Conservation (phyloP, 2,113 vertebrate genomes). For the Antidorcas marsupialis region DNA sequence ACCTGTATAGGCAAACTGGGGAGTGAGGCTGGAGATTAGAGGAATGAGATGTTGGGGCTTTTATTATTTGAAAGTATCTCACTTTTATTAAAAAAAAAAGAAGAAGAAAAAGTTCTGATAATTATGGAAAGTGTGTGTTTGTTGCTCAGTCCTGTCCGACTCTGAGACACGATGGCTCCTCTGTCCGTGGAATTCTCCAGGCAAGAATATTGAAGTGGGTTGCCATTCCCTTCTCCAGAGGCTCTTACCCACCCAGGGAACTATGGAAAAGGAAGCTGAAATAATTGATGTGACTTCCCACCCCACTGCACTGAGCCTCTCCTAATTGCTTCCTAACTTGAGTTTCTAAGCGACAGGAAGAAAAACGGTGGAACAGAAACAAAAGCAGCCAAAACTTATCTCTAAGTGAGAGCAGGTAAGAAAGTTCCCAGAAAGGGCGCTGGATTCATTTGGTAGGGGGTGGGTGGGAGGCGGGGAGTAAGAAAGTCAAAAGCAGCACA, state of each 20-base stretch:
- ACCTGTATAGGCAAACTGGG: neutral
- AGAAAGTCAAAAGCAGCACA: too few species aligned
- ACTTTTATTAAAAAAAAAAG: neutral
- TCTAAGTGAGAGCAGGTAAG: neutral
- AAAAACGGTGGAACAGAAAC: neutral
- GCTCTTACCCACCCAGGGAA: neutral
- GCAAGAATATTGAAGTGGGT: neutral
- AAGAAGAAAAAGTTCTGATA: too few species aligned
- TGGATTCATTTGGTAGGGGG: neutral
- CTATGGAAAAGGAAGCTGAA: neutral
- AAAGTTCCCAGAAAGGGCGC: neutral
- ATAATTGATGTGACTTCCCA: neutral
- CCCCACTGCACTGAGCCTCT: neutral
- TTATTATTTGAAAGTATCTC: neutral
- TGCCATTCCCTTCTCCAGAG: neutral
- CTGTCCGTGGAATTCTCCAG: neutral
- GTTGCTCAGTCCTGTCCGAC: neutral
- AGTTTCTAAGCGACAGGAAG: neutral
- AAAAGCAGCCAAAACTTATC: neutral
- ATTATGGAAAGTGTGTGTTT: neutral
- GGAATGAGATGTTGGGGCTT: neutral
- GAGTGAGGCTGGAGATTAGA: neutral
- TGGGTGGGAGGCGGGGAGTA: rapidly evolving
- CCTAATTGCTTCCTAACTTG: neutral
- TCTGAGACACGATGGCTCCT: neutral